Base-by-base conservation (phyloP, 2,888 invertebrate species). In the Ichneumon xanthorius region DNA sequence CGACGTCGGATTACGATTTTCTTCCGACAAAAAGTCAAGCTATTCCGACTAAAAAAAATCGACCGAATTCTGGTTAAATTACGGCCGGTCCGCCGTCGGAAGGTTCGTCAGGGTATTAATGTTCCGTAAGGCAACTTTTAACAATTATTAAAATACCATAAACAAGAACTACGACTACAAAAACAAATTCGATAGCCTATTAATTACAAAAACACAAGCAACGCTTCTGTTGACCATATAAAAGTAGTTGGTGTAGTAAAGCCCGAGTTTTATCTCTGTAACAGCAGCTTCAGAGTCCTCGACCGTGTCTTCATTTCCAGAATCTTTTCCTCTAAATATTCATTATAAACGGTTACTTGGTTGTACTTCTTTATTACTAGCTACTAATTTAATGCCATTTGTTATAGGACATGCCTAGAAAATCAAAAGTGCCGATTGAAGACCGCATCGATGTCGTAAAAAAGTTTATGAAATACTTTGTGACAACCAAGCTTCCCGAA, bases 381-480 rank as follows among this genome's bases (percentile, higher is more conserved):
- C 4, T 48, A 48, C 0, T 48, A 48, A 48, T 48, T 48, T 48
- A 48, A 48, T 16, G 48, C 16, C 48, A 48, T 48, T 48, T 16
- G 48, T 16, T 71, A 53, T 16, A 71, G 53, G 53, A 71, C 30
- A 70, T 70, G 70, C 50, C 70, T 26, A 48, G 26, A 50, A 19
- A 70, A 50, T 70, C 70, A 26, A 48, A 26, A 16, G 70, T 70
- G 50, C 70, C 50, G 22, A 3, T 30, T 6, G 11, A 26, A 14
- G 70, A 70, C 50, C 26, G 26, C 26, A 70, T 70, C 70, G 26
- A 70, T 50, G 26, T 70, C 50, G 22, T 70, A 48, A 70, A 70
- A 30, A 50, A 50, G 50, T 70, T 16, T 30, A 70, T 70, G 70
- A 26, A 14, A n/a, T 16, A 30, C 16, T 50, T 70, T 30, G 7